Percentiles rank a stretch among this genome's conserved stretches.
These are phyloP conservation scores for Cuculus canorus DNA, from an alignment of 2,797 vertebrate species.

Conservation along the genomic window DNA sequence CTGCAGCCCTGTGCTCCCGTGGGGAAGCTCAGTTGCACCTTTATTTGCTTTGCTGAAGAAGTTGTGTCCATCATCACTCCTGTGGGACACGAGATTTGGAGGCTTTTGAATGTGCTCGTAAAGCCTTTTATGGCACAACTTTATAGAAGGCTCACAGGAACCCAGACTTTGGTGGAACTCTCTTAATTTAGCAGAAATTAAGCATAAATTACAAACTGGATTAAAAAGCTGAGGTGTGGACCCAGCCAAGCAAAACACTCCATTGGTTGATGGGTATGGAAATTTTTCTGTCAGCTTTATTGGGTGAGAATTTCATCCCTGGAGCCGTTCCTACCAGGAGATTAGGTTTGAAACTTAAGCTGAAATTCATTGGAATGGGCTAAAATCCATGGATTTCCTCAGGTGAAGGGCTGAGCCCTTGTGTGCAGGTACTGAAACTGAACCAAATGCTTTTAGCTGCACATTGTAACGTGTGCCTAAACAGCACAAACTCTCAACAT, in stretches of 20 bases:
- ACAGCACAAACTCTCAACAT: not conserved
- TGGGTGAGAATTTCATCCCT: not conserved
- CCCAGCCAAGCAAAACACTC: not conserved
- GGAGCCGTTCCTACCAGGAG: not conserved
- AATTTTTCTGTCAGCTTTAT: not conserved
- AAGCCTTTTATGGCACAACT: not conserved
- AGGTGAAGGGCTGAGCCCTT: not conserved
- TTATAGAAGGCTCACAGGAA: not conserved
- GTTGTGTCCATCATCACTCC: not conserved
- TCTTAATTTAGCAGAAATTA: not conserved
- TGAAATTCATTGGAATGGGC: not conserved
- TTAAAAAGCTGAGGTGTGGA: not conserved
- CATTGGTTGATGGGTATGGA: not conserved
- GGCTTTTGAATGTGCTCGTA: not conserved
- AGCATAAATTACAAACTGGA: not conserved
- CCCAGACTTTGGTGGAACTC: not conserved
- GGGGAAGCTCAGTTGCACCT: not conserved
- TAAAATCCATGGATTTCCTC: not conserved
- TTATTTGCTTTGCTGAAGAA: not conserved
- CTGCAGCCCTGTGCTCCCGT: not conserved
- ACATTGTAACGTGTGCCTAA: not conserved
- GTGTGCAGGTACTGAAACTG: not conserved
- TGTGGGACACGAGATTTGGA: not conserved
- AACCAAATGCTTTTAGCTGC: not conserved
- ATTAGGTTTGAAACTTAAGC: not conserved